Conservation (phyloP, 2,888 invertebrate species). For the Oxytorus armatus region DNA sequence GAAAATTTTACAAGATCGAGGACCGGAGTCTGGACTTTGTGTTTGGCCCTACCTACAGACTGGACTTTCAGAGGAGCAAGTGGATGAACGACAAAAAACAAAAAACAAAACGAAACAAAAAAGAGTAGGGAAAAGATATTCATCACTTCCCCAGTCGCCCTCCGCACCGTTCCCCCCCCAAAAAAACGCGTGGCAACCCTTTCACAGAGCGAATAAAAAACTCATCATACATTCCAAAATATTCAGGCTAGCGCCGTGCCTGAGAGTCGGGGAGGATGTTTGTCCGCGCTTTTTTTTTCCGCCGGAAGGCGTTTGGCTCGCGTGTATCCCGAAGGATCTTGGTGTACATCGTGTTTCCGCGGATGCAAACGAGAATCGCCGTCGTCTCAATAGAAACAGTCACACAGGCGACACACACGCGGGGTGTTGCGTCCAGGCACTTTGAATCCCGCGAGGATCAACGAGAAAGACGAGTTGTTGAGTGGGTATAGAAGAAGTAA, state of each 20-base stretch:
- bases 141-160: conserved; percentile 9
- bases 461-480: conserved; percentile 1
- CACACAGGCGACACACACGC: not conserved
- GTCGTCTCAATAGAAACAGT: conserved; percentile 23
- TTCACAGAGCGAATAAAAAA: conserved; percentile 58
- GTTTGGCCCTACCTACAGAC: too few species aligned
- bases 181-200: conserved; percentile 26
- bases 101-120: conserved; percentile 4
- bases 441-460: conserved; percentile 48
- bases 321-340: conserved; percentile 40
- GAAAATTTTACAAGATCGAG: conserved; percentile 16
- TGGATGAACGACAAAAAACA: conserved; percentile 10
- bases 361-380: conserved; percentile 54
- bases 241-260: conserved; percentile 34
- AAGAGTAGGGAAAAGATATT: conserved; percentile 25
- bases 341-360: conserved; percentile 44
- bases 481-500: not conserved
- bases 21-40: too few species aligned
- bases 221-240: conserved; percentile 67
- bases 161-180: not conserved
- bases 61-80: conserved; percentile 3
- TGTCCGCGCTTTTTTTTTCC: conserved; percentile 13
- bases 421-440: conserved; percentile 25
- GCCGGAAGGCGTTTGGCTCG: conserved; percentile 23
- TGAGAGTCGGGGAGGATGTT: conserved; percentile 6